Evolutionary conservation across 2,113 vertebrate genomes (phyloP).

Genomic region (Ceyx melanurus): DNA sequence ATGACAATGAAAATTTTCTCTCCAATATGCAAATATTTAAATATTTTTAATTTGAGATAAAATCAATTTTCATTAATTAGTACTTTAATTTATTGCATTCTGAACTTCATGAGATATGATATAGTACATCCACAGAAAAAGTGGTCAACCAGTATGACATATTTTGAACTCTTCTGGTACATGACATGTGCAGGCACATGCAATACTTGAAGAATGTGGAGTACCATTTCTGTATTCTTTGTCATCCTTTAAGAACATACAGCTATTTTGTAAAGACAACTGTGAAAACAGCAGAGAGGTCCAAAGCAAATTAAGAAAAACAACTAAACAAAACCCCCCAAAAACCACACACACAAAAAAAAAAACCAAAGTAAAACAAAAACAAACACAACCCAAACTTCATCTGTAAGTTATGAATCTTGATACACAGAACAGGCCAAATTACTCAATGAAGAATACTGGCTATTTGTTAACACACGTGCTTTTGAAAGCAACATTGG

Average conservation of each 20-base stretch:
- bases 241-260: neutral
- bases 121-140: neutral
- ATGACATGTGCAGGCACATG: neutral
- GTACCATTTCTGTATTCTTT: neutral
- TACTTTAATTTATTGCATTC: neutral
- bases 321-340: neutral
- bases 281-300: neutral
- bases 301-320: neutral
- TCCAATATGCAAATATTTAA: neutral
- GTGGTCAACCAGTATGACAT: neutral
- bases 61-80: neutral
- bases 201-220: neutral
- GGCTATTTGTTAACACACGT: neutral
- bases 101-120: neutral
- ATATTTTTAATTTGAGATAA: neutral
- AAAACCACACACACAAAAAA: too few relatives aligned
- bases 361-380: too few relatives aligned
- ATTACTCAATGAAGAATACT: neutral
- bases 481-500: neutral
- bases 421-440: neutral
- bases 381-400: neutral
- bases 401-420: neutral
- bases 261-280: neutral
- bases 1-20: neutral
- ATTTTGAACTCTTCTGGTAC: neutral